These are phyloP conservation scores for Drosophila histrio DNA, from an alignment of 2,888 invertebrate species.

Conservation along the genomic window DNA sequence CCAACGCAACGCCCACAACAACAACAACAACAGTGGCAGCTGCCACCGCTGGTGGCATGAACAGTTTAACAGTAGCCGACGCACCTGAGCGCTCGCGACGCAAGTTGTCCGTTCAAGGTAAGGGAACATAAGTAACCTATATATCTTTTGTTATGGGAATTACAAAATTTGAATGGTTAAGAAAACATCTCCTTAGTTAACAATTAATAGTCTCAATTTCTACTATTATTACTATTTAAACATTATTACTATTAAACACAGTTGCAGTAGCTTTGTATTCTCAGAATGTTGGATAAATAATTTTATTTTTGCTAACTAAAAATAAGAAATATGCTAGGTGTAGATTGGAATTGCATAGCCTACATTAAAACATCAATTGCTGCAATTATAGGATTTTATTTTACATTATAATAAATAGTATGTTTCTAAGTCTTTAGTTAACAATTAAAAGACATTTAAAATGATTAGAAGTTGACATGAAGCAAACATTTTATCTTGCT, in stretches of 20 bases:
- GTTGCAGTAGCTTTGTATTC: no score
- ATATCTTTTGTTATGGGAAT: neutral
- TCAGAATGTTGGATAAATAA: neutral
- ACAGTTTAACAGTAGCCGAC: constrained; percentile 74
- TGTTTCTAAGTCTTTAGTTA: no score
- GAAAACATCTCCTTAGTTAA: neutral
- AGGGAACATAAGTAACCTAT: constrained; percentile 5
- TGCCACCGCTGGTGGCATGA: constrained; percentile 39
- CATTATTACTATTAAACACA: no score
- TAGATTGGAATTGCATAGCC: no score
- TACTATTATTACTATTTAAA: no score
- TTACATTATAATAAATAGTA: no score
- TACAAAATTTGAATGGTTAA: neutral
- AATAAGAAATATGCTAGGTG: neutral
- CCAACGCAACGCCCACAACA: constrained; percentile 50
- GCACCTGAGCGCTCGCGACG: constrained; percentile 80
- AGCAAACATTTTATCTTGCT: no score
- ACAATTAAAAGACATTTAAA: no score
- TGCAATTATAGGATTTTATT: no score
- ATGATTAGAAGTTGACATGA: no score
- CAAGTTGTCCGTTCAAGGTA: constrained; percentile 84
- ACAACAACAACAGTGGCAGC: constrained; percentile 39
- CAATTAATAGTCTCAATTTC: no score
- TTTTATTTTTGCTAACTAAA: neutral
- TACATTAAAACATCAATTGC: no score